phyloP scores from a whole-genome alignment of 64 coral and sea anemone genomes.

The Actinia equina region DNA sequence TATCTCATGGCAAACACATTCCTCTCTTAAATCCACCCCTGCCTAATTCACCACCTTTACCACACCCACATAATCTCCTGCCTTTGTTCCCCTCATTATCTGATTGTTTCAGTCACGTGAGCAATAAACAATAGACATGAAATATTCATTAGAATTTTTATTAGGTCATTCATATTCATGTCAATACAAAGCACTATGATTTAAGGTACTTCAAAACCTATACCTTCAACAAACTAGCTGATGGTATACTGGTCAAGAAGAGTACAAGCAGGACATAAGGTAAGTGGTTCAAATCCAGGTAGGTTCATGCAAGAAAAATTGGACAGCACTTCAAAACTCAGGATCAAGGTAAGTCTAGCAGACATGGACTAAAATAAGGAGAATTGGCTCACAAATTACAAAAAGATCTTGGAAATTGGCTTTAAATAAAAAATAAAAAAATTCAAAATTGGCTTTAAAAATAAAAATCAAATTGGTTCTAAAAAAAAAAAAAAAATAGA shows the following conservation, averaged over 20 bases:
- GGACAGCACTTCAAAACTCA: neutral
- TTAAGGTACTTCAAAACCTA: neutral
- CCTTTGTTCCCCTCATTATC: neutral
- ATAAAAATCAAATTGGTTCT: neutral
- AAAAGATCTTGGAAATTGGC: too few relatives aligned
- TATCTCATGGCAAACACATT: neutral
- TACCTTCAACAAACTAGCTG: too few relatives aligned
- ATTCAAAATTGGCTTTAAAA: too few relatives aligned
- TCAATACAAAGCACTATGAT: neutral
- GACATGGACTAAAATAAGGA: neutral
- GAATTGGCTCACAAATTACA: too few relatives aligned
- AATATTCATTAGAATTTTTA: conserved; percentile 15
- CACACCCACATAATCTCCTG: neutral
- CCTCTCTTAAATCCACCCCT: neutral
- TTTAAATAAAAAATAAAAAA: too few relatives aligned
- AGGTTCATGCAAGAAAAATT: neutral
- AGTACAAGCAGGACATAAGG: too few relatives aligned
- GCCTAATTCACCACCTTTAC: neutral
- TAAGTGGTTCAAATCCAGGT: neutral
- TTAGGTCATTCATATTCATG: neutral
- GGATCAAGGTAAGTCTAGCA: neutral
- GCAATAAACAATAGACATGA: conserved; percentile 7
- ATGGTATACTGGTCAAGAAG: too few relatives aligned
- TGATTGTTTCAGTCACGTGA: neutral
- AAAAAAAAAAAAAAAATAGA: neutral